These are phyloP conservation scores for Tachina fera DNA, from an alignment of 2,888 invertebrate genomes.

Conservation along the genomic window DNA sequence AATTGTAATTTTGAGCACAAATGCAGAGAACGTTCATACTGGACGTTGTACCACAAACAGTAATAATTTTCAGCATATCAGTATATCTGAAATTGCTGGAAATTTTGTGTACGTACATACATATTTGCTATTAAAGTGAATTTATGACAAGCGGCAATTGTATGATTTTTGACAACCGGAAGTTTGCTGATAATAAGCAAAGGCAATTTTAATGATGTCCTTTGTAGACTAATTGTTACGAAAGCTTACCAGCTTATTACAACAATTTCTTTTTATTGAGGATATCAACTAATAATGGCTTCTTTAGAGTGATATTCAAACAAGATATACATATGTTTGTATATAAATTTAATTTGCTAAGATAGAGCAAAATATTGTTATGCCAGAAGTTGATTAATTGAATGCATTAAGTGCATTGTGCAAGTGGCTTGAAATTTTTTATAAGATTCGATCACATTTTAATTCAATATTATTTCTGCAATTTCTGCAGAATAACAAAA, in stretches of 20 bases:
- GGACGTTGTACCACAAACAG: conserved; percentile 40
- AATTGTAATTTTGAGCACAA: conserved; percentile 52
- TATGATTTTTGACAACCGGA: conserved; percentile 68
- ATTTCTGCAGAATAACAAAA: too few relatives aligned
- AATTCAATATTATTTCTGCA: too few relatives aligned
- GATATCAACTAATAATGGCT: background rate
- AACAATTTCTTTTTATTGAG: background rate
- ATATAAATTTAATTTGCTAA: background rate
- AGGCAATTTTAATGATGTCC: conserved; percentile 51
- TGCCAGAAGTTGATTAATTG: too few relatives aligned
- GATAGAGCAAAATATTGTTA: too few relatives aligned
- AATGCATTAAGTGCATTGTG: too few relatives aligned
- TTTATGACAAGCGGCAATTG: conserved; percentile 69
- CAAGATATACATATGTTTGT: too few relatives aligned
- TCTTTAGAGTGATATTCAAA: too few relatives aligned
- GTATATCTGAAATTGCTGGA: conserved; percentile 63
- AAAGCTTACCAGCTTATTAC: background rate
- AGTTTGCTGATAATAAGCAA: conserved; percentile 59
- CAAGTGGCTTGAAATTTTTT: too few relatives aligned
- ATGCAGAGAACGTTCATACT: background rate
- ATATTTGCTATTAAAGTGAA: conserved; percentile 52
- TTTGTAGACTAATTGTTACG: conserved; percentile 17
- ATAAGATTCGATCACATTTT: too few relatives aligned
- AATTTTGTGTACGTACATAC: conserved; percentile 24
- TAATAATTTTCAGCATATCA: conserved; percentile 64